Evolutionary conservation across 2,797 vertebrate genomes (phyloP).

Genomic region (Pelodytes ibericus): DNA sequence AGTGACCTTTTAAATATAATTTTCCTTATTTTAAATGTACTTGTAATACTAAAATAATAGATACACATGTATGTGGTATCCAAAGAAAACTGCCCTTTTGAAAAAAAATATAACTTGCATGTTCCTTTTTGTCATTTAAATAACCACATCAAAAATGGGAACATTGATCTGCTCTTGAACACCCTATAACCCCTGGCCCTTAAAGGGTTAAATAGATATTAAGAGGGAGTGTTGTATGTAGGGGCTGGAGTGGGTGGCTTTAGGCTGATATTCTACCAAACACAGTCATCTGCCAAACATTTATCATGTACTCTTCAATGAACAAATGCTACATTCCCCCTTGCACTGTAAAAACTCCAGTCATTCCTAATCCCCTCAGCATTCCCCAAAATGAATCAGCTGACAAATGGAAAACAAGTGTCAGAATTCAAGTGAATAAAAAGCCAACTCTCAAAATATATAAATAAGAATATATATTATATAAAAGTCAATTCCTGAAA

Average conservation of each 20-base stretch:
- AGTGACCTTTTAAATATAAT: too few species aligned
- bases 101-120: too few species aligned
- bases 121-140: too few species aligned
- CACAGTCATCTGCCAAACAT: constrained; percentile 89
- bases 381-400: constrained; percentile 67
- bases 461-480: not conserved
- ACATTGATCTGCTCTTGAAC: too few species aligned
- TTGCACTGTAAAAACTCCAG: constrained; percentile 76
- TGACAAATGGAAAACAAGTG: constrained; percentile 62
- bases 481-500: too few species aligned
- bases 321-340: constrained; percentile 87
- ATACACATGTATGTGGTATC: too few species aligned
- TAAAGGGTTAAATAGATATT: not conserved
- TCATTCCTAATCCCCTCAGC: constrained; percentile 68
- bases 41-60: too few species aligned
- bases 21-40: too few species aligned
- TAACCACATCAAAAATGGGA: too few species aligned
- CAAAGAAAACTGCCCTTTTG: too few species aligned
- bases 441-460: constrained; percentile 40
- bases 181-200: too few species aligned
- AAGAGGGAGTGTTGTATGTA: constrained; percentile 65
- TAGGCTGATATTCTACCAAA: constrained; percentile 64
- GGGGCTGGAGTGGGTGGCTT: constrained; percentile 70
- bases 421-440: constrained; percentile 36
- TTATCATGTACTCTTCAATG: constrained; percentile 86